Conservation (phyloP, 2,113 vertebrate species). For the Anolis sagrei region DNA sequence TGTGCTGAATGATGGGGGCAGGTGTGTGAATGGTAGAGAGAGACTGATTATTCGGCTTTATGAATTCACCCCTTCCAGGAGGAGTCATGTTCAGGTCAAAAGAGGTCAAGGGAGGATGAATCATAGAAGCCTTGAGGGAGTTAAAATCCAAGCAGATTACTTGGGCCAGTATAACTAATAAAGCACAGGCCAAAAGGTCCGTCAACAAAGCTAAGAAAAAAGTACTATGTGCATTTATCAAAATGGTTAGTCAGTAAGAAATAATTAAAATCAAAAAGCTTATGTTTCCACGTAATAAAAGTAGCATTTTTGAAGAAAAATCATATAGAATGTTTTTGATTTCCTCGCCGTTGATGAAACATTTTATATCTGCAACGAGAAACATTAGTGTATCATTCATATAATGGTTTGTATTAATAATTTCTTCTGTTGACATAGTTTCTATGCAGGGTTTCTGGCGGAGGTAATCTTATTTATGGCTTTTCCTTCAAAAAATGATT, state of each 20-base stretch:
- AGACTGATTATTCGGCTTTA: neutral
- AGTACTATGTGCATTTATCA: neutral
- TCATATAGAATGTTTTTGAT: neutral
- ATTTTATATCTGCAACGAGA: neutral
- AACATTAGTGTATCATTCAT: neutral
- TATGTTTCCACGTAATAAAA: neutral
- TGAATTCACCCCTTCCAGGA: neutral
- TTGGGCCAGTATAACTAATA: neutral
- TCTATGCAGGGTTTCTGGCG: neutral
- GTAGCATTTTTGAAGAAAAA: neutral
- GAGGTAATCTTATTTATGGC: neutral
- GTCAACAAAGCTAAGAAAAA: neutral
- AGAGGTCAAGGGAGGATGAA: neutral
- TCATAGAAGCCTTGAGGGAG: neutral
- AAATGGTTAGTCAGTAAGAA: neutral
- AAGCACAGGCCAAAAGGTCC: neutral
- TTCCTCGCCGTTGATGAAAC: neutral
- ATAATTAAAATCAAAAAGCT: neutral
- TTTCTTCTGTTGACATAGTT: neutral
- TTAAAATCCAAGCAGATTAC: neutral
- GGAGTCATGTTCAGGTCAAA: neutral
- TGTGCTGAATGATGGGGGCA: neutral
- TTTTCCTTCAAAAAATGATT: neutral
- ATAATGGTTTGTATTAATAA: neutral
- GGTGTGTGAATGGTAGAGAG: neutral